Evolutionary conservation across 2,888 invertebrate species (phyloP), one percentile per base, ranked within the genome.

Genomic region (Arctia plantaginis): DNA sequence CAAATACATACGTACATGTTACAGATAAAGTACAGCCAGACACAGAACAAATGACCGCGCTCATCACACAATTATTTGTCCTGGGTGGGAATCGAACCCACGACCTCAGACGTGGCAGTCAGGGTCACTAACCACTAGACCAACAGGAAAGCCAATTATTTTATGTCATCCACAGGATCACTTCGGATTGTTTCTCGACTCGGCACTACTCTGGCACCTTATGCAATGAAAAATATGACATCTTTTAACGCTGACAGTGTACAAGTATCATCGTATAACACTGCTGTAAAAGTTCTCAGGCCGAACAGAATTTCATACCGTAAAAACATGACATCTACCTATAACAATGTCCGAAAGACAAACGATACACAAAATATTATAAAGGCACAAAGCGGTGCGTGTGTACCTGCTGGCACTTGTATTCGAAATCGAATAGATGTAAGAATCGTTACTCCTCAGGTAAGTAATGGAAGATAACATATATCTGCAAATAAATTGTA

Each of bases 131-230:
- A n/a, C n/a, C n/a, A n/a, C n/a, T n/a, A n/a, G n/a, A n/a, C n/a
- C n/a, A n/a, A n/a, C n/a, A n/a, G n/a, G n/a, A n/a, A n/a, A n/a
- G n/a, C n/a, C n/a, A n/a, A n/a, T n/a, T 6, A 92, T 81, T 89
- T 93, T 90, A 93, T 93, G 87, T 89, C 89, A 87, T 89, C 88
- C 86, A 83, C 94, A 94, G 95, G 95, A 82, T 88, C 93, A 79
- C 90, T 94, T 80, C 89, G 89, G 89, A 96, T 96, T 81, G 95
- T 96, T 84, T 96, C 96, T 71, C 91, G 96, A 74, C 90, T 94
- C 76, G 95, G 94, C 79, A 94, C 95, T 23, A 93, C 95, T 13
- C 91, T 92, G 30, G 30, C 62, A 33, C 79, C 93, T 15, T 90
- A 91, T 12, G 91, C 90, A 27, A 91, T 92, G 41, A 82, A 91